Percentiles rank a stretch among this genome's conserved stretches.
Evolutionary conservation across 2,113 vertebrate genomes (phyloP).

Genomic region (Urocitellus parryii): DNA sequence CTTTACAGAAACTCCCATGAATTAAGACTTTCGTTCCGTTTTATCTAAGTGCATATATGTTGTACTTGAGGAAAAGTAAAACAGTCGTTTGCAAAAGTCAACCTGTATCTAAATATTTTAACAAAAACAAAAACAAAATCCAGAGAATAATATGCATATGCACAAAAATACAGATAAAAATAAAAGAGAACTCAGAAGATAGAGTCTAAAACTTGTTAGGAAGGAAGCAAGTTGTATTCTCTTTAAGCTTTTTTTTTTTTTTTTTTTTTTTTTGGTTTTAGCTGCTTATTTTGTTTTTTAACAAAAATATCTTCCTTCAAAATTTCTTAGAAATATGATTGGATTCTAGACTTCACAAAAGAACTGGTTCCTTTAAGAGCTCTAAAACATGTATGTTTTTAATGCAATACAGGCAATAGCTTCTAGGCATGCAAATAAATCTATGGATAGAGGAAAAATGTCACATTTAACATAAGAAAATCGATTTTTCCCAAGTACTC

Average conservation of each 20-base stretch:
- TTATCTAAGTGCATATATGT: no score
- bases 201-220: not conserved
- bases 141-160: not conserved
- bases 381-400: not conserved
- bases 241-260: not conserved
- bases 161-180: not conserved
- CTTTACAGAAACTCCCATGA: no score
- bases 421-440: conserved; percentile 40
- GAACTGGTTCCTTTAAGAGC: not conserved
- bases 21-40: no score
- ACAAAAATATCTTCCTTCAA: not conserved
- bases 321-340: not conserved
- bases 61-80: no score
- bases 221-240: conserved; percentile 5
- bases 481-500: not conserved
- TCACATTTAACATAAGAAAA: not conserved
- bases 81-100: no score
- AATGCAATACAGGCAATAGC: not conserved
- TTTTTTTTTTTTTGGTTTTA: not conserved
- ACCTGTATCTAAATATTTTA: no score
- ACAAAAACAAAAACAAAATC: not conserved
- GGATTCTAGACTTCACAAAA: not conserved
- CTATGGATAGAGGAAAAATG: not conserved
- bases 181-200: not conserved
- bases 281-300: conserved; percentile 24